phyloP scores from a whole-genome alignment of 2,113 vertebrate genomes.

The Gorsachius goisagi region DNA sequence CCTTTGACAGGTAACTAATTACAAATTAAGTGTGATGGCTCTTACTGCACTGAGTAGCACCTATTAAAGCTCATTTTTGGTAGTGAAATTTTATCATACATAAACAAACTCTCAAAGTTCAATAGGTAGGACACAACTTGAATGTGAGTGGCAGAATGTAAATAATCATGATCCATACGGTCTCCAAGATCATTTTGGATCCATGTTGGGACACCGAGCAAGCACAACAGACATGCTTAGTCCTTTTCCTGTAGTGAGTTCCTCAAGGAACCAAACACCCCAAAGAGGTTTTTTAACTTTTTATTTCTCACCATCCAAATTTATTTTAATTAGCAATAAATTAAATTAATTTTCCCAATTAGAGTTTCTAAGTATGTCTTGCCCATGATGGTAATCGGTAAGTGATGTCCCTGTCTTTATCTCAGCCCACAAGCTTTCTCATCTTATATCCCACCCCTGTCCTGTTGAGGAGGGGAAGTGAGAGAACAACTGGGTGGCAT shows the following conservation, averaged over 20 bases:
- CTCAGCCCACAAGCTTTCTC: not conserved
- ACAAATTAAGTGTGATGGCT: not conserved
- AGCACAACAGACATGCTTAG: not conserved
- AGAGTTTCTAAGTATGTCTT: not conserved
- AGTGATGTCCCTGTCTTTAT: not conserved
- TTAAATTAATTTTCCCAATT: not conserved
- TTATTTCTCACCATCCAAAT: not conserved
- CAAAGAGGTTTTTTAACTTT: not conserved
- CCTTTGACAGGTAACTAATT: not conserved
- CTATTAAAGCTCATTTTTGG: not conserved
- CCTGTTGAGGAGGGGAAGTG: not conserved
- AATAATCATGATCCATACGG: not conserved
- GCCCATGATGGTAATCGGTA: not conserved
- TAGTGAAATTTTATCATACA: not conserved
- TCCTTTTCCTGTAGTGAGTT: not conserved
- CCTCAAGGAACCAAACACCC: not conserved
- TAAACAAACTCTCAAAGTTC: not conserved
- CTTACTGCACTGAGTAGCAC: not conserved
- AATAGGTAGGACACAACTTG: not conserved
- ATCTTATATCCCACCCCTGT: not conserved
- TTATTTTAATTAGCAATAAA: not conserved
- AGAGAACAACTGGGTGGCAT: accelerated
- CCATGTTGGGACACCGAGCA: not conserved
- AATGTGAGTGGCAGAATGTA: not conserved
- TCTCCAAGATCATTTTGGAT: not conserved